Conservation (phyloP, 1,140 invertebrate species). For the Lysiphlebus fabarum region DNA sequence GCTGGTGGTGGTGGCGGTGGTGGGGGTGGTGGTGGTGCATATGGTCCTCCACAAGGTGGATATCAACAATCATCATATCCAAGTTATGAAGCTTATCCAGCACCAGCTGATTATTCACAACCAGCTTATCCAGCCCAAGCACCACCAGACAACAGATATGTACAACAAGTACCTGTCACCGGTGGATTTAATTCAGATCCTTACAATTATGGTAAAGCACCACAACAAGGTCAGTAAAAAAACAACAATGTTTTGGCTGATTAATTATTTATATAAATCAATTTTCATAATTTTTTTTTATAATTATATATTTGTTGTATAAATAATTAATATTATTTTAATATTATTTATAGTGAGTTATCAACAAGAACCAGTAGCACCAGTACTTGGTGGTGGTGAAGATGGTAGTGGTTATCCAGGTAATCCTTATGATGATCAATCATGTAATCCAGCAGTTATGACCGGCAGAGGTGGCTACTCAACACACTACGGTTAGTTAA, state of each 20-base stretch:
- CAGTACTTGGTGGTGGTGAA: conserved; percentile 29
- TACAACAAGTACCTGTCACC: conserved; percentile 40
- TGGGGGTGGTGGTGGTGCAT: conserved; percentile 32
- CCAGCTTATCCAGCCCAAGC: conserved; percentile 46
- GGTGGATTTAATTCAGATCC: conserved; percentile 48
- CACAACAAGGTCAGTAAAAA: conserved; percentile 41
- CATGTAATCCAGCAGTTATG: conserved; percentile 41
- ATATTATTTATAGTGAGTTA: conserved; percentile 39
- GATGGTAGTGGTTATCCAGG: conserved; percentile 38
- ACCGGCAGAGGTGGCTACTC: conserved; percentile 42
- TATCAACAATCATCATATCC: conserved; percentile 49
- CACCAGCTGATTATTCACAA: conserved; percentile 50
- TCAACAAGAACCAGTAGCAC: conserved; percentile 43
- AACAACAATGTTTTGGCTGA: conserved; percentile 8
- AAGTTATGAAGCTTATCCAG: conserved; percentile 52
- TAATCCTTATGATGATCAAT: conserved; percentile 42
- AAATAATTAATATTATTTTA: conserved; percentile 26
- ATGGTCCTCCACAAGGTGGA: conserved; percentile 46
- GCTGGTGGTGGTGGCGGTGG: conserved; percentile 41
- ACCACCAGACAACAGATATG: conserved; percentile 45
- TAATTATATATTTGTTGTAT: conserved; percentile 3
- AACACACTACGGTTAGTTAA: conserved; percentile 45
- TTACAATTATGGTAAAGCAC: conserved; percentile 52
- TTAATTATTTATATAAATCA: neutral
- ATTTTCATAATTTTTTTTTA: conserved; percentile 4